Evolutionary conservation across 92 coral and sea anemone species (phyloP).

Genomic region (Epizoanthus scotinus): DNA sequence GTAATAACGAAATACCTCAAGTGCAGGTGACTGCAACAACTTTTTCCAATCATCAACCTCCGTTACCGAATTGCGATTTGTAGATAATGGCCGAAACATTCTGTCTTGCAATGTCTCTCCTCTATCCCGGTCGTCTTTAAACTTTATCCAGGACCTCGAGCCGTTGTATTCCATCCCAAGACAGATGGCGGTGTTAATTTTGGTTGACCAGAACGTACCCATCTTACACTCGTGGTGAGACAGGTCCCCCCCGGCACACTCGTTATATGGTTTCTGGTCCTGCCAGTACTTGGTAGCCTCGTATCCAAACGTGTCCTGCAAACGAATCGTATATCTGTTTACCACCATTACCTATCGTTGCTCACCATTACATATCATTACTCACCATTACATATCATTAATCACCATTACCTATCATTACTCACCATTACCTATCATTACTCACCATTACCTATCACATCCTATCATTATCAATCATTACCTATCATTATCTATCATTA

Average conservation of each 20-base stretch:
- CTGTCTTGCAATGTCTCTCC: slow-evolving; percentile 12
- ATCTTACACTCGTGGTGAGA: slow-evolving; percentile 15
- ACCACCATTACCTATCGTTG: too few relatives aligned
- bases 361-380: too few relatives aligned
- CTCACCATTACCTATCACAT: too few relatives aligned
- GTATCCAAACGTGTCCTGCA: slow-evolving; percentile 30
- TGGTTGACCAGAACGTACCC: slow-evolving; percentile 27
- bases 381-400: too few relatives aligned
- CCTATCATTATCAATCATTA: too few relatives aligned
- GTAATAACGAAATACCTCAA: slow-evolving; percentile 8
- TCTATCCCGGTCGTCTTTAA: background rate
- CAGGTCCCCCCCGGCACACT: slow-evolving; percentile 29
- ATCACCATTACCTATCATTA: too few relatives aligned
- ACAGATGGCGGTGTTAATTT: slow-evolving; percentile 17
- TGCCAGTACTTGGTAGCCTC: slow-evolving; percentile 30
- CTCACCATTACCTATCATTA: too few relatives aligned
- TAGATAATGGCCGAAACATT: background rate
- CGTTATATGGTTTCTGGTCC: slow-evolving; percentile 1
- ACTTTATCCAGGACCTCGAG: slow-evolving; percentile 22
- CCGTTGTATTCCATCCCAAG: slow-evolving; percentile 41
- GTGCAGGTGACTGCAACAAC: slow-evolving; percentile 7
- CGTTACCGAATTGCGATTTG: background rate
- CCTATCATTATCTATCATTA: too few relatives aligned
- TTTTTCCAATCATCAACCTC: slow-evolving; percentile 10
- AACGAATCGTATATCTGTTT: background rate